Evolutionary conservation across 2,888 invertebrate genomes (phyloP).

Genomic region (Pomacea canaliculata): DNA sequence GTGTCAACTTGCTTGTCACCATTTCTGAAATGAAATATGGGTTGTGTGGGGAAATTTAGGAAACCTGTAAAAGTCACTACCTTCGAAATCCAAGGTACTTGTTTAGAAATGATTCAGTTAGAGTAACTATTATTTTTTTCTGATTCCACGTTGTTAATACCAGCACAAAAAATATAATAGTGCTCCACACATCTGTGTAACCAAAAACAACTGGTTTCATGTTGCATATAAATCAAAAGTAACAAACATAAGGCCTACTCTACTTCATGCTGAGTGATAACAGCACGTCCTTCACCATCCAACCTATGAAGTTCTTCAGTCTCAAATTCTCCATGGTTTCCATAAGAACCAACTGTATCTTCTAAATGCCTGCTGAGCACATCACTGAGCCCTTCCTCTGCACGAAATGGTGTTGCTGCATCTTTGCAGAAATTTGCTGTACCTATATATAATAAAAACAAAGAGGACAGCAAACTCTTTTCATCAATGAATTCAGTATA

Average conservation of each 20-base stretch:
- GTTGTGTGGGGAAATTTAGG: too few relatives aligned
- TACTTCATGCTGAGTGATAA: constrained; percentile 71
- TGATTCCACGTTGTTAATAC: too few relatives aligned
- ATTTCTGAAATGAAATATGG: too few relatives aligned
- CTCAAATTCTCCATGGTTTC: constrained; percentile 61
- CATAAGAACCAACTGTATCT: constrained; percentile 60
- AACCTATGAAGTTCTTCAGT: constrained; percentile 67
- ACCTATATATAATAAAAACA: constrained; percentile 53
- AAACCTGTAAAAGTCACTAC: too few relatives aligned
- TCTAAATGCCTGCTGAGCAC: constrained; percentile 36
- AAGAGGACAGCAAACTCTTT: background rate
- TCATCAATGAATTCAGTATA: background rate
- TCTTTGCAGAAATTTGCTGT: constrained; percentile 72
- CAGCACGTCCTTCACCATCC: constrained; percentile 72
- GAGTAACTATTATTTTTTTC: too few relatives aligned
- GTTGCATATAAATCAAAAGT: too few relatives aligned
- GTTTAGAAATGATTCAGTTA: too few relatives aligned
- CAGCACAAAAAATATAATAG: too few relatives aligned
- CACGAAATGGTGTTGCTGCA: constrained; percentile 65
- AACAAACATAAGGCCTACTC: constrained; percentile 40
- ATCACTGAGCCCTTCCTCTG: constrained; percentile 71
- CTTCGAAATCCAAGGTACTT: too few relatives aligned
- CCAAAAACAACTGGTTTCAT: too few relatives aligned
- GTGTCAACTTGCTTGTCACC: too few relatives aligned
- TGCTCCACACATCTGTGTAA: too few relatives aligned